Base-by-base conservation (phyloP, 2,113 vertebrate genomes). In the Psittacula cyanocephala region DNA sequence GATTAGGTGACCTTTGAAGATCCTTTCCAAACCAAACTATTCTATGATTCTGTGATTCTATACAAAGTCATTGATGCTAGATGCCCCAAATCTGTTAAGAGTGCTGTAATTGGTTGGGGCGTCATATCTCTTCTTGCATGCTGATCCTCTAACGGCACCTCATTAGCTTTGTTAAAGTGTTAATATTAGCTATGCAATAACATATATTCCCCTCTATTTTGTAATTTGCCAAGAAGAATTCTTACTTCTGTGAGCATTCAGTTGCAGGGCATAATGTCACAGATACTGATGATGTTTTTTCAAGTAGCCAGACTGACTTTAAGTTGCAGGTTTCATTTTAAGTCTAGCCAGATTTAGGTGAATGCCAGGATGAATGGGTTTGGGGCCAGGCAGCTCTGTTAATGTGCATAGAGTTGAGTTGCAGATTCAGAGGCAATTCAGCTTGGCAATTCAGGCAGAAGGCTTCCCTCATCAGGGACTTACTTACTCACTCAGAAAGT, bases 251-350 rank as follows among this genome's bases (percentile, higher is more conserved):
- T n/a, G 28, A 59, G 19, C 22, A 77, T 83, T 46, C 60, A 31
- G 17, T 29, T 83, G 19, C 9, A 49, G 25, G 0, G 0, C 9
- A 7, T 17, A 57, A 62, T 24, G 12, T 53, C 79, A 35, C 0
- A 0, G 22, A 13, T 31, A 44, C 12, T 37, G 24, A 10, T 0
- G 0, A 7, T 4, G 8, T 22, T 41, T 49, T 69, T 86, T 57
- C 16, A 86, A 52, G 31, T 28, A n/a, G 41, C 3, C 46, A 67
- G n/a, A 27, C 0, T 53, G 41, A 77, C 19, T 59, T 46, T 86
- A 17, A n/a, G 29, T 31, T 33, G 57, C 44, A 62, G 13, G 7
- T 49, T 78, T 81, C 41, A 5, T 13, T 17, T 53, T 41, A 63
- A 10, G 37, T 49, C 37, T 59, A 37, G 24, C 4, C n/a, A 86